Conservation (phyloP, 64 coral and sea anemone genomes). For the Pachyseris speciosa region DNA sequence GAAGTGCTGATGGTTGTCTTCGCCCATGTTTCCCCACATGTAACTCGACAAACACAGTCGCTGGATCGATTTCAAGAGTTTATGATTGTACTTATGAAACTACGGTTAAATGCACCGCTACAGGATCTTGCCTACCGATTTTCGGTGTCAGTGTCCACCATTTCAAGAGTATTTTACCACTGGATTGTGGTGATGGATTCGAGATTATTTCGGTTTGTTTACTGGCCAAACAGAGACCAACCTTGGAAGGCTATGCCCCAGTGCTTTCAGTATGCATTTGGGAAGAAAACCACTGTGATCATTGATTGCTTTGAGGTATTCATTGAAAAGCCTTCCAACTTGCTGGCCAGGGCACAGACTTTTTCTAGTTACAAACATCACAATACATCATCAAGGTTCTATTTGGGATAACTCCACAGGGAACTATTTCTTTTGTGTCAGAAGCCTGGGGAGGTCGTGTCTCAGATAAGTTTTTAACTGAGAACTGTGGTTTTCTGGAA, state of each 20-base stretch:
- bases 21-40: slow-evolving; percentile 2
- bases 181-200: slow-evolving; percentile 4
- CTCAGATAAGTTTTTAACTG: slow-evolving; percentile 49
- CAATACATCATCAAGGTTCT: slow-evolving; percentile 30
- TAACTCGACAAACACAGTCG: neutral
- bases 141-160: neutral
- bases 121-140: neutral
- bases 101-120: slow-evolving; percentile 1
- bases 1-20: slow-evolving; percentile 44
- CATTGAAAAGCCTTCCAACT: neutral
- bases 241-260: neutral
- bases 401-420: slow-evolving; percentile 15
- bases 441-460: slow-evolving; percentile 38
- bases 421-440: slow-evolving; percentile 40
- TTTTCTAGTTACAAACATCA: slow-evolving; percentile 37
- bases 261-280: slow-evolving; percentile 6
- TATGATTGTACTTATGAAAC: slow-evolving; percentile 26
- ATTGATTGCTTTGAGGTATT: slow-evolving; percentile 37
- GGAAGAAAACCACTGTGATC: neutral
- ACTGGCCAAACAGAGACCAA: slow-evolving; percentile 34
- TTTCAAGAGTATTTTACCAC: neutral
- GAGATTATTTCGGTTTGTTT: neutral
- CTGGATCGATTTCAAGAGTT: slow-evolving; percentile 21
- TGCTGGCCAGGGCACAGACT: slow-evolving; percentile 10
- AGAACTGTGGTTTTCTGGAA: slow-evolving; percentile 48